These are phyloP conservation scores for Sclerurus mexicanus DNA, from an alignment of 2,113 vertebrate species.

Conservation along the genomic window DNA sequence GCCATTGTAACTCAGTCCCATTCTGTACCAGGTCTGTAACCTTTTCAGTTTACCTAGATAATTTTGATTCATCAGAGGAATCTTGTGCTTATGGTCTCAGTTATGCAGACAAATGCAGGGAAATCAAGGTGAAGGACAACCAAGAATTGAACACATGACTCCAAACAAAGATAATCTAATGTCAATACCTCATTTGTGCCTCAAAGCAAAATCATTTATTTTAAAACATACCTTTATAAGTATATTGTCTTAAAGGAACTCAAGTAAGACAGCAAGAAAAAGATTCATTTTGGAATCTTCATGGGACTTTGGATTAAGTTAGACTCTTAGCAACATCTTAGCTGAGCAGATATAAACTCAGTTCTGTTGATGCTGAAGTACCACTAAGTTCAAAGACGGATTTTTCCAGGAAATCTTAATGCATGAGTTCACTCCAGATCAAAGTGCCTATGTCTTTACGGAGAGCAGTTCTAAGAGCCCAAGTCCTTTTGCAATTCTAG, in stretches of 20 bases:
- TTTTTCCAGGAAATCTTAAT: background rate
- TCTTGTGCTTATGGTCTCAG: background rate
- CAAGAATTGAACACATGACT: background rate
- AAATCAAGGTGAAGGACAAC: background rate
- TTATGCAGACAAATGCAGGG: background rate
- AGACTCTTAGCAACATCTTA: background rate
- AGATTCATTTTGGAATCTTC: background rate
- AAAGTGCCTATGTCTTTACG: background rate
- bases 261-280: background rate
- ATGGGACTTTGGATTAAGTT: background rate
- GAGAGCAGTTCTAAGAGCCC: background rate
- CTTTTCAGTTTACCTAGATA: background rate
- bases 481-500: background rate
- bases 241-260: background rate
- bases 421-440: background rate
- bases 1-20: background rate
- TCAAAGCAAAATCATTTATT: background rate
- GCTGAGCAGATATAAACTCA: background rate
- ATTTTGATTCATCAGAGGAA: background rate
- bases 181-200: background rate
- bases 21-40: background rate
- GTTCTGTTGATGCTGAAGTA: background rate
- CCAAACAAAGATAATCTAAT: background rate
- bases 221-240: background rate
- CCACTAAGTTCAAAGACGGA: background rate